Conservation (phyloP, 2,113 vertebrate species). For the Callopanchax toddi region DNA sequence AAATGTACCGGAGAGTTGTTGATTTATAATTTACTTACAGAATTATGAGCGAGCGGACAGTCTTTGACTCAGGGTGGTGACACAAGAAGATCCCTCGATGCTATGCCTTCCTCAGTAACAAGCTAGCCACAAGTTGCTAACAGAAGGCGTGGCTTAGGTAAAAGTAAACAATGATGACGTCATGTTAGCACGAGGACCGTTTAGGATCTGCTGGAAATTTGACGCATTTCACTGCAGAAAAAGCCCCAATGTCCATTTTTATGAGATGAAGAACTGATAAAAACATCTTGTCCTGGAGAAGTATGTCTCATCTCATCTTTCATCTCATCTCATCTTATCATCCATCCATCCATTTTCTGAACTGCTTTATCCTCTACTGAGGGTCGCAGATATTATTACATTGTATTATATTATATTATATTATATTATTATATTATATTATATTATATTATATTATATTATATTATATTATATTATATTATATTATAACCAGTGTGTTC, state of each 20-base stretch:
- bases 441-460: too few species aligned
- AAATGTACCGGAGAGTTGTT: rapidly evolving
- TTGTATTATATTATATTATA: too few species aligned
- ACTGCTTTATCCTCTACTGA: too few species aligned
- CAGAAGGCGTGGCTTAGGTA: conserved; percentile 66
- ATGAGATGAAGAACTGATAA: background rate
- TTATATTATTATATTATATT: too few species aligned
- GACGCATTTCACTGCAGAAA: conserved; percentile 16
- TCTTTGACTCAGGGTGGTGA: conserved; percentile 51
- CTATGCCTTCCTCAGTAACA: conserved; percentile 48
- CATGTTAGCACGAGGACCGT: conserved; percentile 59
- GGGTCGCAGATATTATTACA: too few species aligned
- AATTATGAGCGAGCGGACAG: conserved; percentile 35
- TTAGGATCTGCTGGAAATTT: conserved; percentile 15
- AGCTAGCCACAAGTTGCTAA: conserved; percentile 77
- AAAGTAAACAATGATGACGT: conserved; percentile 79
- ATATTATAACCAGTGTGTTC: too few species aligned
- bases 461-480: too few species aligned
- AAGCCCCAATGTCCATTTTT: background rate
- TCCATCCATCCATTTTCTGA: too few species aligned
- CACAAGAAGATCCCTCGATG: conserved; percentile 38
- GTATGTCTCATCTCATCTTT: too few species aligned
- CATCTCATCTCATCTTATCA: too few species aligned
- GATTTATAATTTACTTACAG: conserved; percentile 54
- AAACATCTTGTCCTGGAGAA: too few species aligned